Evolutionary conservation across 2,888 invertebrate genomes (phyloP).

Genomic region (Pyrrhosoma nymphula): DNA sequence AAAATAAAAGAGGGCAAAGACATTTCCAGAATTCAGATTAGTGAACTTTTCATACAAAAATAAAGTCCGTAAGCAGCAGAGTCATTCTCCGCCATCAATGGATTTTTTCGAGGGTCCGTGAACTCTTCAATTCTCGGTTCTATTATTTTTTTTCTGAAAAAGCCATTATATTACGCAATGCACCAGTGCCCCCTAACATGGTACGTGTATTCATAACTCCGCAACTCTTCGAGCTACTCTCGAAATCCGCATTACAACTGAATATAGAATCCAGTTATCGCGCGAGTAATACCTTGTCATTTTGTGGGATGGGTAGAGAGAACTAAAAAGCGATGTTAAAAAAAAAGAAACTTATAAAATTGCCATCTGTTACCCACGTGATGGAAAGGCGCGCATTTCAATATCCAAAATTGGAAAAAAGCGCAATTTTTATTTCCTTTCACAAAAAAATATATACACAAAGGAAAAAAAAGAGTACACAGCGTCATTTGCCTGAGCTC

Average conservation of each 20-base stretch:
- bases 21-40: constrained; percentile 11
- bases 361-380: not conserved
- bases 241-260: constrained; percentile 8
- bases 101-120: not conserved
- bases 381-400: constrained; percentile 28
- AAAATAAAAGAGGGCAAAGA: not conserved
- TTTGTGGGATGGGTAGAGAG: not conserved
- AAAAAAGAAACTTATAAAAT: not conserved
- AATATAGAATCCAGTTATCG: constrained; percentile 19
- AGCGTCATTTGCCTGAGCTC: constrained; percentile 27
- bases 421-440: constrained; percentile 2
- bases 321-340: not conserved
- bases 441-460: not conserved
- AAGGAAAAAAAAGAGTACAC: not conserved
- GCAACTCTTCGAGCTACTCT: not conserved
- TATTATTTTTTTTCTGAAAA: not conserved
- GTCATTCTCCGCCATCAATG: not conserved
- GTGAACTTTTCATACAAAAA: not conserved
- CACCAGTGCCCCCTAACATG: not conserved
- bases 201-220: constrained; percentile 28
- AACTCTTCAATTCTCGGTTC: not conserved
- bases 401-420: constrained; percentile 39
- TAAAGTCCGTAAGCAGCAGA: not conserved
- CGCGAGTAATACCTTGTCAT: constrained; percentile 32
- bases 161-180: constrained; percentile 22